Evolutionary conservation across 2,888 invertebrate species (phyloP).

Genomic region (Keiferia lycopersicella): DNA sequence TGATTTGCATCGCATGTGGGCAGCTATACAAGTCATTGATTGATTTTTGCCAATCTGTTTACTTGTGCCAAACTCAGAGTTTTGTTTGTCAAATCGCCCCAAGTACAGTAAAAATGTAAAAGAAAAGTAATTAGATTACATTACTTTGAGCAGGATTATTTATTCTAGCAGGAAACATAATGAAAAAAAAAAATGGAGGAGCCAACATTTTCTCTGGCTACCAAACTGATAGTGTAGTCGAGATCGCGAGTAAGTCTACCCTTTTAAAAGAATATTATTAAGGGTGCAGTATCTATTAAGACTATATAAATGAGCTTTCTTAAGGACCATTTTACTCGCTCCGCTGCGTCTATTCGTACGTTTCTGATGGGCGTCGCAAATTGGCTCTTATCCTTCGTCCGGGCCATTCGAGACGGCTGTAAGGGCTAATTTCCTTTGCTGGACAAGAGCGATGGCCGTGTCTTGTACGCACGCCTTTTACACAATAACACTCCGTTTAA

Average conservation of each 20-base stretch:
- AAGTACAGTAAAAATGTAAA: too few relatives aligned
- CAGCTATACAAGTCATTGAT: too few relatives aligned
- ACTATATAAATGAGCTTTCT: slow-evolving; percentile 5
- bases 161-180: too few relatives aligned
- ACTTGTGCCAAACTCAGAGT: too few relatives aligned
- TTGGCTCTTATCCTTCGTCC: slow-evolving; percentile 23
- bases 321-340: slow-evolving; percentile 12
- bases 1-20: too few relatives aligned
- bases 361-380: slow-evolving; percentile 18
- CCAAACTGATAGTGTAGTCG: too few relatives aligned
- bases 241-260: not conserved
- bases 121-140: too few relatives aligned
- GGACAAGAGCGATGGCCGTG: slow-evolving; percentile 15
- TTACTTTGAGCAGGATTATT: too few relatives aligned
- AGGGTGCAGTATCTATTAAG: not conserved
- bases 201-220: too few relatives aligned
- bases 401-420: slow-evolving; percentile 14
- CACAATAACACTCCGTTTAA: slow-evolving; percentile 13
- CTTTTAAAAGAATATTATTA: not conserved
- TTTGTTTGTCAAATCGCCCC: too few relatives aligned
- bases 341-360: slow-evolving; percentile 6
- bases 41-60: too few relatives aligned
- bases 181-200: too few relatives aligned
- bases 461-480: slow-evolving; percentile 19
- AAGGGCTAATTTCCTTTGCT: slow-evolving; percentile 20